Conservation (phyloP, 2,888 invertebrate species). For the Zaprionus obscuricornis region DNA sequence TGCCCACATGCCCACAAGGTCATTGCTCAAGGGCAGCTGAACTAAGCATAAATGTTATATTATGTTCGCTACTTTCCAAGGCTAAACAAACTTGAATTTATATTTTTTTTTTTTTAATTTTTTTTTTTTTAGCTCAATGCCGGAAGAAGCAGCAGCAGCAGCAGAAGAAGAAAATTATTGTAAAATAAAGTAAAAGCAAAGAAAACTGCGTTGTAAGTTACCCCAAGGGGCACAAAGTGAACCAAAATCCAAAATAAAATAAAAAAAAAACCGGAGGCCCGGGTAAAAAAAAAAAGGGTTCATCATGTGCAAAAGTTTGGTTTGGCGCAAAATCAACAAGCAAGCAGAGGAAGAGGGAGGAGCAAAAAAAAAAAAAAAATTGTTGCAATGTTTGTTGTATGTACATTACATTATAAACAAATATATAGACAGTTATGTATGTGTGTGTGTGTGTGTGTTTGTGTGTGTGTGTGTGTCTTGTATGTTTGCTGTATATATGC, state of each 20-base stretch:
- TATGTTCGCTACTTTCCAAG: slow-evolving; percentile 9
- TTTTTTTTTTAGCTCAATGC: slow-evolving; percentile 42
- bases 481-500: slow-evolving; percentile 21
- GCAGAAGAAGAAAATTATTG: slow-evolving; percentile 33
- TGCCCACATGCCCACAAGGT: slow-evolving; percentile 58
- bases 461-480: slow-evolving; percentile 27
- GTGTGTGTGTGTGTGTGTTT: slow-evolving; percentile 24
- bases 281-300: slow-evolving; percentile 54
- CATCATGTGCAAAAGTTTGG: slow-evolving; percentile 68
- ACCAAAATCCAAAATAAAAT: not conserved
- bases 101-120: slow-evolving; percentile 73
- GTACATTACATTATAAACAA: slow-evolving; percentile 71
- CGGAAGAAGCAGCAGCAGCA: slow-evolving; percentile 10
- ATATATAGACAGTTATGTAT: slow-evolving; percentile 42
- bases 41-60: not conserved
- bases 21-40: slow-evolving; percentile 53
- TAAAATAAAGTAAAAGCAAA: slow-evolving; percentile 49
- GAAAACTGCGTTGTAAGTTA: slow-evolving; percentile 54
- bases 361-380: slow-evolving; percentile 33
- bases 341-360: slow-evolving; percentile 23
- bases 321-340: slow-evolving; percentile 70
- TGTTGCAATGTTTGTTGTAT: slow-evolving; percentile 36
- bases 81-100: slow-evolving; percentile 62
- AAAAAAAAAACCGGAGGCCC: not conserved
- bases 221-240: slow-evolving; percentile 13